Percentiles rank a stretch among this genome's conserved stretches.
phyloP scores from a whole-genome alignment of 2,888 invertebrate species.

The Clistopyga incitator region DNA sequence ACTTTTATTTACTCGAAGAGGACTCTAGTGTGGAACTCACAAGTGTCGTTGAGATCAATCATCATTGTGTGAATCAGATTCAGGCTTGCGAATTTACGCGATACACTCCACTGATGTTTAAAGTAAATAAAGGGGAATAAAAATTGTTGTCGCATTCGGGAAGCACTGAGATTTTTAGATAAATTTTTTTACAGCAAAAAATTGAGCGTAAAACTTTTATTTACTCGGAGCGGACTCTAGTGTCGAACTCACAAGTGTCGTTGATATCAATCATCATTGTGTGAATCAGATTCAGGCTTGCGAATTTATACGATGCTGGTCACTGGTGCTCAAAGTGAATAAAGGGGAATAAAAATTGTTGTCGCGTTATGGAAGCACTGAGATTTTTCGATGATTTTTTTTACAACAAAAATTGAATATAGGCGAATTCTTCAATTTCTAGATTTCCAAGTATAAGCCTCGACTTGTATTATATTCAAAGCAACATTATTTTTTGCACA shows the following conservation, averaged over 20 bases:
- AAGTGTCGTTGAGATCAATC: conserved; percentile 54
- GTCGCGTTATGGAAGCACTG: not conserved
- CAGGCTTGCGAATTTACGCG: conserved; percentile 47
- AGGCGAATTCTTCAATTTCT: not conserved
- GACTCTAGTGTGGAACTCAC: conserved; percentile 40
- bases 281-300: conserved; percentile 53
- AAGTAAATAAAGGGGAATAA: conserved; percentile 70
- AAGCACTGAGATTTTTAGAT: not conserved
- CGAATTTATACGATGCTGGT: conserved; percentile 60
- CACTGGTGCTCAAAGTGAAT: conserved; percentile 71
- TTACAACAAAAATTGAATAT: too few species aligned
- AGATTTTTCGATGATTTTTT: too few species aligned
- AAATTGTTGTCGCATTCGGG: conserved; percentile 9
- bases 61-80: conserved; percentile 51
- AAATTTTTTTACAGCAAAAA: too few species aligned
- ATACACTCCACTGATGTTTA: conserved; percentile 69
- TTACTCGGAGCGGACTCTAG: conserved; percentile 50
- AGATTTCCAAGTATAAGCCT: not conserved
- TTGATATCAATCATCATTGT: conserved; percentile 47
- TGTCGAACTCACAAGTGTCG: conserved; percentile 49
- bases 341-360: conserved; percentile 64
- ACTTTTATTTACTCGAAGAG: conserved; percentile 71
- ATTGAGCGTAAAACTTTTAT: conserved; percentile 74
- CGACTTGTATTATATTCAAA: not conserved
- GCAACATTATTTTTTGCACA: not conserved